Evolutionary conservation across 1,140 invertebrate genomes (phyloP), one percentile per base, ranked within the genome.

Genomic region (Drosophila gunungcola): DNA sequence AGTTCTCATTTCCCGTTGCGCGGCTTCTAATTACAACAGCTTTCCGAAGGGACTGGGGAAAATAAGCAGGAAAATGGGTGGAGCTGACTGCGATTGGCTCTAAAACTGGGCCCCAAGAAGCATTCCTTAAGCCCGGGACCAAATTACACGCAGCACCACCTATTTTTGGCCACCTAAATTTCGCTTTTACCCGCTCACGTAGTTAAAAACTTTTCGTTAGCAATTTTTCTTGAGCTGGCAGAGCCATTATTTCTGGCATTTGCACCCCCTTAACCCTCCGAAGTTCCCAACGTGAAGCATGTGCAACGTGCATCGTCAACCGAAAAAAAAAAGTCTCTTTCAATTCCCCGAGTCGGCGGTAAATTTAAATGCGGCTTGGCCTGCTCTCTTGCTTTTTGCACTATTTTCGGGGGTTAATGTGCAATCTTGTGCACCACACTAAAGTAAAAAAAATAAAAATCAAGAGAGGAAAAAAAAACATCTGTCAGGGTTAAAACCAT

Each of bases 161-260:
- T 11, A 2, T 32, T 45, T 45, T 29, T 38, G 5, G 3, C 62
- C 43, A 29, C 32, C 34, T 32, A 38, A 39, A 29, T 25, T 3
- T 12, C 48, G 10, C 36, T 32, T 11, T 25, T 42, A 25, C 13
- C 6, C 45, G 48, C 46, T n/a, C 58, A 80, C 78, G 79, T 86
- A 88, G 74, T 82, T 88, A 82, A 55, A 80, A 88, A 88, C 69
- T 86, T 86, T 86, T 86, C 83, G 82, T 70, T 86, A 62, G 62
- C 61, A 73, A 88, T 82, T 86, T 86, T 88, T 86, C 83, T 88
- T 86, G 67, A 75, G 82, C 60, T 85, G 77, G 82, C 82, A 85
- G 42, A 80, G 78, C 82, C 81, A 85, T 85, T 86, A 85, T 81
- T 85, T 85, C 53, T 69, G 70, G 68, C 70, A 73, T 73, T 73